Evolutionary conservation across 1,140 invertebrate genomes (phyloP), one percentile per base, ranked within the genome.

Genomic region (Rhopalosiphum maidis): DNA sequence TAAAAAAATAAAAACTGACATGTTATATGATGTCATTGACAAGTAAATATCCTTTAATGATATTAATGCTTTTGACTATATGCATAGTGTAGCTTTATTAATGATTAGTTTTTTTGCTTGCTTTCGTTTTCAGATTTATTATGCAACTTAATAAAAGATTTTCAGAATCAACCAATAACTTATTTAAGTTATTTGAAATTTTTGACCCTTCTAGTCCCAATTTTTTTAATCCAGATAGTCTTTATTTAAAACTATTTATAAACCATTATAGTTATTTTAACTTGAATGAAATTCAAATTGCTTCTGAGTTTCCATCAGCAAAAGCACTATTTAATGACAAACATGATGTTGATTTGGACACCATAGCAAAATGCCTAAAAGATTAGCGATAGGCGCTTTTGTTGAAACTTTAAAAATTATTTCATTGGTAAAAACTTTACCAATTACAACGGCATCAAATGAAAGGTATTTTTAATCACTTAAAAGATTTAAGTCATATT

Each of bases 221-320:
- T 85, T 85, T 37, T 85, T 85, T 85, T 85, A 41, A 85, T 41
- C 83, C 35, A 41, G 83, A 86, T 43, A 86, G 85, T 86, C 22
- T 23, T 86, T 86, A 46, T 86, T n/a, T n/a, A n/a, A n/a, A n/a
- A n/a, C n/a, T n/a, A n/a, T n/a, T n/a, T n/a, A n/a, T n/a, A 48
- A 48, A 48, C 46, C 46, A 48, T 48, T 48, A 48, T 48, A 48
- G 46, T 48, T 48, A 48, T 48, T 48, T 48, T 48, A 48, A 48
- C 46, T 48, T 48, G 0, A 48, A 48, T 48, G 46, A 48, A 48
- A 48, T 48, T 48, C 37, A 85, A 85, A 41, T 86, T 86, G 48
- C 30, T 48, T 87, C 86, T 87, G 86, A 87, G 43, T 87, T 87
- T 87, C 86, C 43, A 87, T 87, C 86, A 87, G 41, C 86, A 87